A percentile compares a stretch with the other conserved stretches of the same genome.
Conservation (phyloP, 2,797 vertebrate genomes). For the Gallinago nigripennis region DNA sequence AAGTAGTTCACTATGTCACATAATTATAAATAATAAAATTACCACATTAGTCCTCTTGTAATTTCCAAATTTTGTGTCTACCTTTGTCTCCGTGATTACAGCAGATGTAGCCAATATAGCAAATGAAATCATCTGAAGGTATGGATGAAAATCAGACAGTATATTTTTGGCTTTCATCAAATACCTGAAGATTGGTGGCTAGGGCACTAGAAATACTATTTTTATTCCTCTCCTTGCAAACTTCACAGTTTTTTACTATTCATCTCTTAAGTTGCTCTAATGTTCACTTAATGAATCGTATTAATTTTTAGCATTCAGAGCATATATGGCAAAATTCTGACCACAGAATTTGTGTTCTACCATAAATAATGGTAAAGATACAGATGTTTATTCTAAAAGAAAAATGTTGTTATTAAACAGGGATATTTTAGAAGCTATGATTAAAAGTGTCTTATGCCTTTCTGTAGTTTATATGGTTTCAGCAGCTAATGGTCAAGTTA, state of each 20-base stretch:
- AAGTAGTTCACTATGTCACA: not conserved
- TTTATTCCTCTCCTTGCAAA: not conserved
- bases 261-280: not conserved
- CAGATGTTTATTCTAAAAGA: not conserved
- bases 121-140: not conserved
- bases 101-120: not conserved
- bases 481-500: not conserved
- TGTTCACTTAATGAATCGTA: not conserved
- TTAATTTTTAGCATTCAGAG: not conserved
- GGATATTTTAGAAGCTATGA: not conserved
- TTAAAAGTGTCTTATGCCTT: not conserved
- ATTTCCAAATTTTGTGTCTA: not conserved
- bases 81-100: not conserved
- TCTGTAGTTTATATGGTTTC: not conserved
- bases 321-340: not conserved
- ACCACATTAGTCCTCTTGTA: not conserved
- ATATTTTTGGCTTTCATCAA: not conserved
- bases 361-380: not conserved
- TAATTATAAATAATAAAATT: not conserved
- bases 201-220: not conserved
- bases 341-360: not conserved
- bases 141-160: not conserved
- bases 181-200: not conserved
- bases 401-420: not conserved
- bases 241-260: not conserved